Conservation (phyloP, 2,797 vertebrate species). For the Rousettus madagascariensis region DNA sequence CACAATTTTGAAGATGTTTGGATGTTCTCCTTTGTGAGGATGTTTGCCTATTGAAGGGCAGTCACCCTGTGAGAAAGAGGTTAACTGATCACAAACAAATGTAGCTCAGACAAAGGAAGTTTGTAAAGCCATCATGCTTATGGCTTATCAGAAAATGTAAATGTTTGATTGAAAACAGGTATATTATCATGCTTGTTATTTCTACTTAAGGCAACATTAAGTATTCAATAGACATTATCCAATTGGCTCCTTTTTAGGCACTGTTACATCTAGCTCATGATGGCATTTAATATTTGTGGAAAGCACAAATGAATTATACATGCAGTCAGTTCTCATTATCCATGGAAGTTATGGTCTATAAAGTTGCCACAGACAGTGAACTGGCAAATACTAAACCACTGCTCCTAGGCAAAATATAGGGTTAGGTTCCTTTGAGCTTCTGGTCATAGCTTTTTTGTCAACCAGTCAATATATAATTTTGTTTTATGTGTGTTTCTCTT, state of each 20-base stretch:
- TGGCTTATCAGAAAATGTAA: neutral
- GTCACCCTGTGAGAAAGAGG: neutral
- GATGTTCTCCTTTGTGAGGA: neutral
- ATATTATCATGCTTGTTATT: neutral
- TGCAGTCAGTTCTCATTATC: neutral
- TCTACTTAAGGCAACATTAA: neutral
- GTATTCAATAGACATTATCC: neutral
- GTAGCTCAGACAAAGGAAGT: neutral
- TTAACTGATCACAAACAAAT: neutral
- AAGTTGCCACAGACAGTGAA: neutral
- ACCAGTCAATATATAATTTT: neutral
- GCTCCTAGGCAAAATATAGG: neutral
- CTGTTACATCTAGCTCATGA: neutral
- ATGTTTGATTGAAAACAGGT: neutral
- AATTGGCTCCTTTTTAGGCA: neutral
- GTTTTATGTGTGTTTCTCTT: neutral
- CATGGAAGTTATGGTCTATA: neutral
- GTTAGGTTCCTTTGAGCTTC: neutral
- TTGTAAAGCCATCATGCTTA: neutral
- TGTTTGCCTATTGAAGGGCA: neutral
- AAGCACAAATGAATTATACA: neutral
- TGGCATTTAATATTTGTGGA: neutral
- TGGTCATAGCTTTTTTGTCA: neutral
- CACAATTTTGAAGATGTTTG: neutral
- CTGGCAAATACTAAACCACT: neutral